These are phyloP conservation scores for Diadumene lineata DNA, from an alignment of 92 coral and sea anemone genomes.

Conservation along the genomic window DNA sequence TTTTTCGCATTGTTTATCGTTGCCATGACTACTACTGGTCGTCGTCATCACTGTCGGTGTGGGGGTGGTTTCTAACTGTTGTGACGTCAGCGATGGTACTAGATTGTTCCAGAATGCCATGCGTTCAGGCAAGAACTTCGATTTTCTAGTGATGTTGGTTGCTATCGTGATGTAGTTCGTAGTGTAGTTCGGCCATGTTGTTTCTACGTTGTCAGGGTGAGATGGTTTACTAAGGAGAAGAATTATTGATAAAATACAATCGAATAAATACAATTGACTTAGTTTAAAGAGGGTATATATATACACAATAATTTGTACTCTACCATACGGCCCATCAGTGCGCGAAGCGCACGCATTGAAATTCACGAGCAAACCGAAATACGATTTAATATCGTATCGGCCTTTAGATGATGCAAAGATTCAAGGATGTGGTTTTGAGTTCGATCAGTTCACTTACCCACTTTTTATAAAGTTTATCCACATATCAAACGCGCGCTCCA, in stretches of 20 bases:
- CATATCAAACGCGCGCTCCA: constrained; percentile 17
- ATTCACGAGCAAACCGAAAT: too few species aligned
- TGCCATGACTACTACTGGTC: constrained; percentile 14
- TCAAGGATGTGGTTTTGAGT: too few species aligned
- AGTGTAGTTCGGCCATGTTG: constrained; percentile 23
- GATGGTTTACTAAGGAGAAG: constrained; percentile 15
- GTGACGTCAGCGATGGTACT: constrained; percentile 18
- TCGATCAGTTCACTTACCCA: too few species aligned
- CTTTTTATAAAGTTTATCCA: constrained; percentile 23
- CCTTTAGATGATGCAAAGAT: too few species aligned
- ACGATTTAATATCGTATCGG: too few species aligned
- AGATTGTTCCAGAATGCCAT: constrained; percentile 36
- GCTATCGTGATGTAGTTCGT: constrained; percentile 23
- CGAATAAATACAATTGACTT: too few species aligned
- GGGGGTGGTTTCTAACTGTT: constrained; percentile 9
- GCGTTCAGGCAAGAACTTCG: constrained; percentile 24
- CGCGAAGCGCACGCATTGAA: too few species aligned
- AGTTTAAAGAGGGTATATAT: too few species aligned
- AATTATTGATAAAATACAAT: too few species aligned
- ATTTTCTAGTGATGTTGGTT: constrained; percentile 5
- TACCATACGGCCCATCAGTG: too few species aligned
- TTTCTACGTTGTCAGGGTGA: neutral
- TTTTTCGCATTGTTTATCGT: neutral
- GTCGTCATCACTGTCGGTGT: constrained; percentile 7
- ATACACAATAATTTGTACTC: too few species aligned